These are phyloP conservation scores for Chrysocyon brachyurus DNA, from an alignment of 2,797 vertebrate species.

Conservation along the genomic window DNA sequence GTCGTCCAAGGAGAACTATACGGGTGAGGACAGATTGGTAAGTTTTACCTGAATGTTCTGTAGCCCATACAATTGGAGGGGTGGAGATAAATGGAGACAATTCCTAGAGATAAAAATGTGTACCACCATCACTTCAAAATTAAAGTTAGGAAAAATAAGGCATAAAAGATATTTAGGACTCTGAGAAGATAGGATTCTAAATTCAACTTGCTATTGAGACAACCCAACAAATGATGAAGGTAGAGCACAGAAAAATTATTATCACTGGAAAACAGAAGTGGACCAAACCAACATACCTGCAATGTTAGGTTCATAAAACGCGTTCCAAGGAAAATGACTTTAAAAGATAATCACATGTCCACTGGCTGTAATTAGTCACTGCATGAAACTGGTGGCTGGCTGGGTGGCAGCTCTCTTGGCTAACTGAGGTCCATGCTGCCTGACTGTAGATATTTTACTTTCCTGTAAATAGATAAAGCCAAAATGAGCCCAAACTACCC, in stretches of 20 bases:
- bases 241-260: slow-evolving; percentile 32
- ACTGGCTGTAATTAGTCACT: not conserved
- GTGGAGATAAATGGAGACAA: not conserved
- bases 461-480: not conserved
- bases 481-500: not conserved
- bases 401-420: not conserved
- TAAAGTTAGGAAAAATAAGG: slow-evolving; percentile 43
- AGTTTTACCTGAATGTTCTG: not conserved
- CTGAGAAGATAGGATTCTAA: not conserved
- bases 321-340: not conserved
- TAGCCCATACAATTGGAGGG: not conserved
- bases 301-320: slow-evolving; percentile 3
- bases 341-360: not conserved
- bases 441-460: not conserved
- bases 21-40: not conserved
- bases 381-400: not conserved
- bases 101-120: slow-evolving; percentile 42
- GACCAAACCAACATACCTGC: not conserved
- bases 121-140: slow-evolving; percentile 7
- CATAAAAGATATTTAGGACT: slow-evolving; percentile 48
- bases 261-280: slow-evolving; percentile 26
- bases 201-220: not conserved
- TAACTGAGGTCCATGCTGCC: not conserved
- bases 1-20: slow-evolving; percentile 8
- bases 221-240: slow-evolving; percentile 8